Conservation (phyloP, 1,140 invertebrate species). For the Drosophila pruinosa region DNA sequence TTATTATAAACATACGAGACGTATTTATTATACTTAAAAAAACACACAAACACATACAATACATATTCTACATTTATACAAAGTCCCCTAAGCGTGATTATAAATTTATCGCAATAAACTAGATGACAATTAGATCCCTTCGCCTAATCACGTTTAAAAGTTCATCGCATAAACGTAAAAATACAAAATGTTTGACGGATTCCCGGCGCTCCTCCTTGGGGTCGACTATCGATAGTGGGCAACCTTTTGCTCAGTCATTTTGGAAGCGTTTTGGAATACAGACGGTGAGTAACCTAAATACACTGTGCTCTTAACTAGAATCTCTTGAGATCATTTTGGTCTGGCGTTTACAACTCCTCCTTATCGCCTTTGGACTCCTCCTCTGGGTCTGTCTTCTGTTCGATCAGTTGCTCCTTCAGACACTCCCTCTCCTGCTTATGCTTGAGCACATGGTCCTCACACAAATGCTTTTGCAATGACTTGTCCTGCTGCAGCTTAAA, state of each 20-base stretch:
- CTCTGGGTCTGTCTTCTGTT: neutral
- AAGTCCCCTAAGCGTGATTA: conserved; percentile 37
- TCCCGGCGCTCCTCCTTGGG: neutral
- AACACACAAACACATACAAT: conserved; percentile 14
- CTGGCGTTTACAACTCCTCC: conserved; percentile 46
- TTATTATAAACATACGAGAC: conserved; percentile 62
- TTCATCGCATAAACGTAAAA: conserved; percentile 2
- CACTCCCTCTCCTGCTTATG: conserved; percentile 87
- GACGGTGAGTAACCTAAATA: conserved; percentile 30
- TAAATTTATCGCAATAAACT: conserved; percentile 48
- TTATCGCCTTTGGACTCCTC: conserved; percentile 42
- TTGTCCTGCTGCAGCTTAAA: conserved; percentile 87
- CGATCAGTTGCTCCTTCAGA: conserved; percentile 85
- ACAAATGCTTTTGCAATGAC: conserved; percentile 87
- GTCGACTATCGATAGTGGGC: conserved; percentile 17
- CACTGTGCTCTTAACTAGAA: conserved; percentile 22
- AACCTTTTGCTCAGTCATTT: conserved; percentile 31
- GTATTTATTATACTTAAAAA: conserved; percentile 61
- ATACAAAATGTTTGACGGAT: neutral
- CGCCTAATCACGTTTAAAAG: conserved; percentile 1
- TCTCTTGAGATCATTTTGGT: conserved; percentile 6
- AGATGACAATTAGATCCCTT: conserved; percentile 8
- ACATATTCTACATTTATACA: conserved; percentile 40
- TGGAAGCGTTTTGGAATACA: conserved; percentile 11
- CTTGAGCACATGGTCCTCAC: conserved; percentile 86